phyloP scores from a whole-genome alignment of 2,888 invertebrate genomes.

The Lasioglossum villosulum region DNA sequence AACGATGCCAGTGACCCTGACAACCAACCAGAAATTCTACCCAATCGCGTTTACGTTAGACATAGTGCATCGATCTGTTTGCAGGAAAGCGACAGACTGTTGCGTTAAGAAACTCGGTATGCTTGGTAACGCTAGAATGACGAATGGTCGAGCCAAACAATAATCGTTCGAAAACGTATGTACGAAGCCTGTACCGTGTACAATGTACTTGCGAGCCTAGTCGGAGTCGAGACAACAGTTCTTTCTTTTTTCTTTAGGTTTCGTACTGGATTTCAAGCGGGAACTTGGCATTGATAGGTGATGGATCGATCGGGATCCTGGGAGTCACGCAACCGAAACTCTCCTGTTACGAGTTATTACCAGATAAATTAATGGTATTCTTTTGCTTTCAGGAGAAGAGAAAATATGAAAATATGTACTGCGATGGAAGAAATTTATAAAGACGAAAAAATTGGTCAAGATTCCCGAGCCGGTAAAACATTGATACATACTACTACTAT shows the following conservation, averaged over 20 bases:
- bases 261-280: neutral
- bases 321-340: neutral
- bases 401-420: no score
- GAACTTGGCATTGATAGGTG: neutral
- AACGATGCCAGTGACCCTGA: neutral
- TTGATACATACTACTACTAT: no score
- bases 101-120: constrained; percentile 16
- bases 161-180: neutral
- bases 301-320: neutral
- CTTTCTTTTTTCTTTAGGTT: neutral
- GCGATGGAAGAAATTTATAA: no score
- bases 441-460: neutral
- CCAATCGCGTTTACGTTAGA: constrained; percentile 13
- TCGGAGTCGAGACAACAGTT: neutral
- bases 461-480: neutral
- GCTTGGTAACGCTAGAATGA: constrained; percentile 51
- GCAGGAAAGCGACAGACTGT: constrained; percentile 18
- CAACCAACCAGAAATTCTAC: constrained; percentile 33
- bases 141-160: constrained; percentile 29
- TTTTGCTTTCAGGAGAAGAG: neutral
- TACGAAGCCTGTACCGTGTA: no score
- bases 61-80: constrained; percentile 65
- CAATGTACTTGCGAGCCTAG: neutral
- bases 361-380: neutral
- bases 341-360: neutral